Percentiles rank a stretch among this genome's conserved stretches.
Evolutionary conservation across 2,888 invertebrate genomes (phyloP).

Genomic region (Ormyrus rosae): DNA sequence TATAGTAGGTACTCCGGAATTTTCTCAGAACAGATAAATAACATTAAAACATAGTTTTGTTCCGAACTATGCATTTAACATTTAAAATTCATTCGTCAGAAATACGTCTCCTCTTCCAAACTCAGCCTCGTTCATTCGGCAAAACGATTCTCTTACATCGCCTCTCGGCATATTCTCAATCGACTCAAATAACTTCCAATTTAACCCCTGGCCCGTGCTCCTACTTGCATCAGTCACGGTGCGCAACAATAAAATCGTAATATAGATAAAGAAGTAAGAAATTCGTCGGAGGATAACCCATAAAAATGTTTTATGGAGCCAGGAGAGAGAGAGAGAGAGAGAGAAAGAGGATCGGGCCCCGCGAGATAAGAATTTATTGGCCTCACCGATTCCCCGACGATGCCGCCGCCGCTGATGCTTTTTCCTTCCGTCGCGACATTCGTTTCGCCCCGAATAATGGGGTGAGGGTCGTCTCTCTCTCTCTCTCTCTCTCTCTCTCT

Average conservation of each 20-base stretch:
- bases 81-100: too few species aligned
- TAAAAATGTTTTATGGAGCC: slow-evolving; percentile 22
- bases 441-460: neutral
- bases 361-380: slow-evolving; percentile 34
- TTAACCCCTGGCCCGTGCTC: too few species aligned
- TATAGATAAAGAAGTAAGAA: slow-evolving; percentile 14
- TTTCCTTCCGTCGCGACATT: neutral
- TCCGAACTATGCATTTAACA: too few species aligned
- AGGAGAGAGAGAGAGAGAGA: neutral
- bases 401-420: neutral
- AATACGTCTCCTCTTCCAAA: too few species aligned
- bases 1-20: too few species aligned
- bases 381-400: neutral
- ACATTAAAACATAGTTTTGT: too few species aligned
- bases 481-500: too few species aligned
- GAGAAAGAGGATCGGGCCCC: neutral
- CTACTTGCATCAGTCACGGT: neutral
- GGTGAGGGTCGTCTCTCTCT: neutral
- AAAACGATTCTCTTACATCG: too few species aligned
- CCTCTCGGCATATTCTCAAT: too few species aligned
- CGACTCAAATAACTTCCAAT: too few species aligned
- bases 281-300: neutral
- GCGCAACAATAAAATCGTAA: slow-evolving; percentile 17
- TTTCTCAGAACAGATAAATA: too few species aligned
- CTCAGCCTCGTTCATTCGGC: too few species aligned